A percentile compares a stretch with the other conserved stretches of the same genome.
Conservation (phyloP, 2,113 vertebrate species). For the Hemibagrus wyckioides region DNA sequence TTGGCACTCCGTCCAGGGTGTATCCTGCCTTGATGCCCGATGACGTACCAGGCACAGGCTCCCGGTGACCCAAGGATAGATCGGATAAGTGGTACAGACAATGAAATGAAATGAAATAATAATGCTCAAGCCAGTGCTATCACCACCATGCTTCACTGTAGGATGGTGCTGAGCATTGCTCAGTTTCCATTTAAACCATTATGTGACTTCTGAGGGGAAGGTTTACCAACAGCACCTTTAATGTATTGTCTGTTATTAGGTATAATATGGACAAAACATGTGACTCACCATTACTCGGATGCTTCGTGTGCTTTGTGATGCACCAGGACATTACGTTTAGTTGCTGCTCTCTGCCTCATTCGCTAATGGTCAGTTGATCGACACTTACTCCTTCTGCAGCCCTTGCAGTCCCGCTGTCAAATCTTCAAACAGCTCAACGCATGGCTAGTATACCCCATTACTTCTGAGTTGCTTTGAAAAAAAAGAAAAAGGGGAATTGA, state of each 20-base stretch:
- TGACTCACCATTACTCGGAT: neutral
- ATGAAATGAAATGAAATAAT: too few relatives aligned
- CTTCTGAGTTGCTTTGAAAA: neutral
- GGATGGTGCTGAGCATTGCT: neutral
- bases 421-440: constrained; percentile 63
- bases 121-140: neutral
- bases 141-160: neutral
- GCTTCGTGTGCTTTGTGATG: neutral
- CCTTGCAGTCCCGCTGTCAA: neutral
- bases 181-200: neutral
- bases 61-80: too few relatives aligned
- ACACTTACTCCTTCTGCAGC: neutral
- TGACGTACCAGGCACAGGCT: too few relatives aligned
- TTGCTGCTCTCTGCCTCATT: neutral
- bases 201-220: neutral
- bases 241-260: neutral
- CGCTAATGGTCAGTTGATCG: neutral
- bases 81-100: too few relatives aligned
- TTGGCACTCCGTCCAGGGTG: too few relatives aligned
- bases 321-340: neutral
- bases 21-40: too few relatives aligned
- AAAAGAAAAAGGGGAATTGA: neutral
- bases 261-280: neutral
- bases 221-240: neutral
- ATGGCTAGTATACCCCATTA: constrained; percentile 18